Conservation (phyloP, 2,797 vertebrate genomes). For the Karalla daura region DNA sequence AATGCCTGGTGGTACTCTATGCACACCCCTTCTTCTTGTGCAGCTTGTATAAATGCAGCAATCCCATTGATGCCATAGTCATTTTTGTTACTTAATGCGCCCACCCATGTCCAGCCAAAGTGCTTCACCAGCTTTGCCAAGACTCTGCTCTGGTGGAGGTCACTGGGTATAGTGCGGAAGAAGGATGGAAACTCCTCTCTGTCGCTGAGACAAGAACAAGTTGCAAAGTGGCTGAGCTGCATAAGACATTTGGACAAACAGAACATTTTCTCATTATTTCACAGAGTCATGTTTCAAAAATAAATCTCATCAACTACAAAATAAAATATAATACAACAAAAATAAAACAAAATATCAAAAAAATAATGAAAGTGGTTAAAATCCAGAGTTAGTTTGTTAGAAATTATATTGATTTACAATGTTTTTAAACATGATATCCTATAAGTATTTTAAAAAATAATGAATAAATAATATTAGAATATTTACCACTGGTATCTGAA, state of each 20-base stretch:
- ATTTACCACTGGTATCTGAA: slow-evolving; percentile 77
- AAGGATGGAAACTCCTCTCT: slow-evolving; percentile 76
- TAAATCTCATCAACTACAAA: not conserved
- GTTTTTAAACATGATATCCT: not conserved
- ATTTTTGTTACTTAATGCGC: slow-evolving; percentile 68
- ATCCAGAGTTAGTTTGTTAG: not conserved
- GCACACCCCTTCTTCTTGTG: slow-evolving; percentile 74
- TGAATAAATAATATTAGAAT: not conserved
- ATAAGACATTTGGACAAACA: not conserved
- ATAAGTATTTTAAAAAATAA: not conserved
- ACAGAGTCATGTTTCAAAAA: not conserved
- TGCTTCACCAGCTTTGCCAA: slow-evolving; percentile 73
- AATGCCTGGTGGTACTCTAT: slow-evolving; percentile 75
- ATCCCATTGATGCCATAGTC: slow-evolving; percentile 74
- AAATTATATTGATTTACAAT: not conserved
- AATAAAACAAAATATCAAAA: not conserved
- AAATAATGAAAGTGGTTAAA: not conserved
- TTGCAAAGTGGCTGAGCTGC: slow-evolving; percentile 78
- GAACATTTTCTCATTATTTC: not conserved
- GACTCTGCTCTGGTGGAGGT: slow-evolving; percentile 77
- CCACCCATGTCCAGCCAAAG: slow-evolving; percentile 80
- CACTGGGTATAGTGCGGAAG: slow-evolving; percentile 80
- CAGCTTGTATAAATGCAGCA: slow-evolving; percentile 62
- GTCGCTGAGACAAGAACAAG: slow-evolving; percentile 79
- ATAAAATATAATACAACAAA: not conserved